A percentile compares a stretch with the other conserved stretches of the same genome.
Evolutionary conservation across 1,140 invertebrate genomes (phyloP).

Genomic region (Drosophila teissieri): DNA sequence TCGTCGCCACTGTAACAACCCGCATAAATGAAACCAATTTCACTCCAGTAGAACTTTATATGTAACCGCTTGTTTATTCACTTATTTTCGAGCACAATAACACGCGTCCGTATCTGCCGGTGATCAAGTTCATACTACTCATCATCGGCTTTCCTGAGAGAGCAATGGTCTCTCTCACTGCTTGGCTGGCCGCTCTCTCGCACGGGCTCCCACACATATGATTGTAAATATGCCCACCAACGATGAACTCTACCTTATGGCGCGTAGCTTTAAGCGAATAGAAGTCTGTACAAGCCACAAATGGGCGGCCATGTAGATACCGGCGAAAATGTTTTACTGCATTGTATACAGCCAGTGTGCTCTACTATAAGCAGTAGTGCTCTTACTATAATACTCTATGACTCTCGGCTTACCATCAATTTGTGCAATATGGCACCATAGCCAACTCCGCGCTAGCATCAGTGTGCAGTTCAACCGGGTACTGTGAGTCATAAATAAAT

Average conservation of each 20-base stretch:
- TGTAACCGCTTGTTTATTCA: too few relatives aligned
- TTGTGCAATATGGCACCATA: not conserved
- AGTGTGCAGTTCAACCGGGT: not conserved
- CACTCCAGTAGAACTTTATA: too few relatives aligned
- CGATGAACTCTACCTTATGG: not conserved
- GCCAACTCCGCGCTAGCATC: not conserved
- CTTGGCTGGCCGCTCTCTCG: too few relatives aligned
- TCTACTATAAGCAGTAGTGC: slow-evolving; percentile 4
- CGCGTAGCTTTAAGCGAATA: slow-evolving; percentile 1
- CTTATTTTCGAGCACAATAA: too few relatives aligned
- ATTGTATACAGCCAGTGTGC: not conserved
- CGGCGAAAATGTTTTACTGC: not conserved
- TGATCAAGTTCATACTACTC: too few relatives aligned
- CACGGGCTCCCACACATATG: too few relatives aligned
- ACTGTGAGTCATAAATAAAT: not conserved
- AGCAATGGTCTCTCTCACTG: too few relatives aligned
- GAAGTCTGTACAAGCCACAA: not conserved
- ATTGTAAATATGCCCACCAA: not conserved
- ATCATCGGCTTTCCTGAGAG: too few relatives aligned
- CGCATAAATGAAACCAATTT: too few relatives aligned
- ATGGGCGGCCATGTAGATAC: not conserved
- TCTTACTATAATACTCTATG: slow-evolving; percentile 1
- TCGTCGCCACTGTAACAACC: too few relatives aligned
- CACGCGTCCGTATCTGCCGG: too few relatives aligned
- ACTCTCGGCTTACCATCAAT: not conserved